Base-by-base conservation (phyloP, 2,797 vertebrate species). In the Enteromius argenteus region DNA sequence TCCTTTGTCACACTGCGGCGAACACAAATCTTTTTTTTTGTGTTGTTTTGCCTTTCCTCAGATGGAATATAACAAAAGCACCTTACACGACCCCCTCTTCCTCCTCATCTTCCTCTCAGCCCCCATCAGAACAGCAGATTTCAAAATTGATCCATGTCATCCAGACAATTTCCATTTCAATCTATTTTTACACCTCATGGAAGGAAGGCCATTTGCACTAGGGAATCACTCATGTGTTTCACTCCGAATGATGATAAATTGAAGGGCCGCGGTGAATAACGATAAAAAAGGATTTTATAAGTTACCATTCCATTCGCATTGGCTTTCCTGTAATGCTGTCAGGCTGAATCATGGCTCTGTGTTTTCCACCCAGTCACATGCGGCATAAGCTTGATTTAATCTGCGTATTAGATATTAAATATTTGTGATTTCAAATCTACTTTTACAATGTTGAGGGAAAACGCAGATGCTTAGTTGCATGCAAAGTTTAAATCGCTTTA, bases 101-200 rank as follows among this genome's bases (percentile, higher is more conserved):
- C 21, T 84, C 82, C 21, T 84, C 82, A 44, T 15, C 80, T 60
- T 79, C 76, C 80, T 79, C 76, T 79, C 73, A n/a, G 53, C 51
- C 81, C 64, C 76, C 80, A 80, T 90, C 90, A 91, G 83, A 92
- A 92, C 89, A 85, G 88, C 77, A 46, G 91, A 93, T 92, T 94
- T 93, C 89, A 93, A 91, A 92, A 93, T 90, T 89, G 91, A 95
- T 95, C 92, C 89, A 87, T 91, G 93, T 93, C 92, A 94, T 93
- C 90, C 88, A 83, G 92, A 89, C 84, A 56, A 92, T 94, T 94
- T 94, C 89, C 91, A 93, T 94, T 94, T 92, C 92, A 92, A 89
- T 94, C 92, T 92, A 83, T 89, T 91, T 86, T 88, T 90, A 89
- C 85, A 85, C 83, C 77, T 62, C n/a, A 69, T 80, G 32, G 14